Conservation (phyloP, 2,888 invertebrate species). For the Drosophila mayaguana region DNA sequence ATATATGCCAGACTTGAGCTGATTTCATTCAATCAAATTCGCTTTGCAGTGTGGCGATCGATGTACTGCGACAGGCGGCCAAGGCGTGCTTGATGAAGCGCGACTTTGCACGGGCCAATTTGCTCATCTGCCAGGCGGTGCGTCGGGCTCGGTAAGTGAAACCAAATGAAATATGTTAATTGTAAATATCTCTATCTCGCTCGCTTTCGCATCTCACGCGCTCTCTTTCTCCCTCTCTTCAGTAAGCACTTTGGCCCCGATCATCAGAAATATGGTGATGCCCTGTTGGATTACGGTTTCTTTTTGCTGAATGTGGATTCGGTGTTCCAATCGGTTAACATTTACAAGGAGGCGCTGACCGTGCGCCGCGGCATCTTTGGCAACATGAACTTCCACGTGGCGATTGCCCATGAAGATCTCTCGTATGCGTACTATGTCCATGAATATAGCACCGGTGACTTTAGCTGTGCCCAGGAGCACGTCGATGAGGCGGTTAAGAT, state of each 20-base stretch:
- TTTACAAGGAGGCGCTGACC: conserved; percentile 92
- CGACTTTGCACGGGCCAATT: conserved; percentile 92
- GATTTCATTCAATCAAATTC: conserved; percentile 1
- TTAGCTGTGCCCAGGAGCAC: conserved; percentile 92
- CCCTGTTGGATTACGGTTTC: conserved; percentile 95
- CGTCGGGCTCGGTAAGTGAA: conserved; percentile 84
- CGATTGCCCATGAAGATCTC: conserved; percentile 95
- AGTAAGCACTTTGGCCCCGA: conserved; percentile 86
- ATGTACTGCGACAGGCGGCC: conserved; percentile 93
- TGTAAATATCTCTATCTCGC: not conserved
- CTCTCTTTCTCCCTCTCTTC: conserved; percentile 33
- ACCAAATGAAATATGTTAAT: not conserved
- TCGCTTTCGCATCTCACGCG: not conserved
- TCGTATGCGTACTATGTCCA: conserved; percentile 97
- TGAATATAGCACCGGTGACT: conserved; percentile 95
- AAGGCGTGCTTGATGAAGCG: conserved; percentile 96
- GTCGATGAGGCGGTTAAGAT: conserved; percentile 93
- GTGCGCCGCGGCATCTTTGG: conserved; percentile 92
- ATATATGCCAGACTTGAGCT: not conserved
- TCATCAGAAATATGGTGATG: conserved; percentile 94
- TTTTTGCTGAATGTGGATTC: conserved; percentile 95
- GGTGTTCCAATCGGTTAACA: conserved; percentile 92
- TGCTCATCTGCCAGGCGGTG: conserved; percentile 93
- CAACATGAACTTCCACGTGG: conserved; percentile 93
- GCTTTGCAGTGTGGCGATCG: conserved; percentile 88